Conservation (phyloP, 2,797 vertebrate genomes). For the Syngnathus rostellatus region DNA sequence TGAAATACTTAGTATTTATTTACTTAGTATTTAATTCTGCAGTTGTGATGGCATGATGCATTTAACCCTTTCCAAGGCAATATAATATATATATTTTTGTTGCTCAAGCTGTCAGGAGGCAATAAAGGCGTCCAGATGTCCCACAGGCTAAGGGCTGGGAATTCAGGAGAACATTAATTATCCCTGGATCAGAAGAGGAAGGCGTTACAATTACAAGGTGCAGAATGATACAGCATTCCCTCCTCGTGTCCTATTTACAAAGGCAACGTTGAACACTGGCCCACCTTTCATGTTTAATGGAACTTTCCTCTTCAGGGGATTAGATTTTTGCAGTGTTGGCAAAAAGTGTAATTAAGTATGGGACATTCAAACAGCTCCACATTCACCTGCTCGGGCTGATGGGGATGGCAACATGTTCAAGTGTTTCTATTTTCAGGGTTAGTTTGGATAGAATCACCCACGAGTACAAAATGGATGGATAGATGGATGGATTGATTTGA, state of each 20-base stretch:
- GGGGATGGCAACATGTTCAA: background rate
- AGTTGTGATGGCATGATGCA: background rate
- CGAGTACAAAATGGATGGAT: no score
- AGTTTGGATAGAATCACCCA: no score
- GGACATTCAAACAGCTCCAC: constrained; percentile 25
- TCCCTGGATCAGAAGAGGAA: constrained; percentile 31
- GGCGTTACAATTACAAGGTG: constrained; percentile 21
- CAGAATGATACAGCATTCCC: constrained; percentile 32
- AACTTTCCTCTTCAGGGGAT: constrained; percentile 39
- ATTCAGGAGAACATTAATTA: constrained; percentile 44
- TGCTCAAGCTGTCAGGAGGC: constrained; percentile 13
- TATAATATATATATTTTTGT: constrained; percentile 9
- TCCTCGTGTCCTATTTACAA: constrained; percentile 27
- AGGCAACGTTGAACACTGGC: constrained; percentile 18
- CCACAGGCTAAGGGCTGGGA: constrained; percentile 23
- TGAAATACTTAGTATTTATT: no score
- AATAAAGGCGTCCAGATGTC: constrained; percentile 16
- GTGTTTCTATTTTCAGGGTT: background rate
- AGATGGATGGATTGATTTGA: no score
- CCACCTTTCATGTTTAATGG: constrained; percentile 54
- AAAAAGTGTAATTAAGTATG: constrained; percentile 49
- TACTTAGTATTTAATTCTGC: no score
- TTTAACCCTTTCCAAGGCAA: background rate
- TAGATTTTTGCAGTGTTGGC: constrained; percentile 38
- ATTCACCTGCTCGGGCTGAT: background rate